These are phyloP conservation scores for Teleogryllus oceanicus DNA, from an alignment of 2,888 invertebrate species.

Conservation along the genomic window DNA sequence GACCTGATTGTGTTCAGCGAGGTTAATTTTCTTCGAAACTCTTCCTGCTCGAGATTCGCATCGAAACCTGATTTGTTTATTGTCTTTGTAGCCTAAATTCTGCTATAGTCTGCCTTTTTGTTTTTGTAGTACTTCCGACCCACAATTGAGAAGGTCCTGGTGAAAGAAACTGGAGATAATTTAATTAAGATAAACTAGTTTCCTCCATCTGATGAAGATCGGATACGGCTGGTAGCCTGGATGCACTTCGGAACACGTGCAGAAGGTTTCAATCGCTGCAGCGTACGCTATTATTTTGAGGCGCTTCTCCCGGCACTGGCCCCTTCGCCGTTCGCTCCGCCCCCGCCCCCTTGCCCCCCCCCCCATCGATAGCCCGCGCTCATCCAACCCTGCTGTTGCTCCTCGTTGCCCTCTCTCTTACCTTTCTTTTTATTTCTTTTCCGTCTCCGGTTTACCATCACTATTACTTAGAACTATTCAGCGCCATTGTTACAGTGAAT, in stretches of 20 bases:
- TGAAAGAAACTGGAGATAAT: constrained; percentile 7
- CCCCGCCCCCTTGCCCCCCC: too few species aligned
- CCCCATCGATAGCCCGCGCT: too few species aligned
- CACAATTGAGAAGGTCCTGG: neutral
- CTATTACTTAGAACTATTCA: too few species aligned
- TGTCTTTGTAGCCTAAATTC: neutral
- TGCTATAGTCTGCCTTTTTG: neutral
- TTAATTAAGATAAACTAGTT: neutral
- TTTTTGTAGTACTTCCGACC: neutral
- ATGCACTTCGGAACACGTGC: neutral
- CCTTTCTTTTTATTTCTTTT: too few species aligned
- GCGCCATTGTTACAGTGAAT: too few species aligned
- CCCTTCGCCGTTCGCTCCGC: too few species aligned
- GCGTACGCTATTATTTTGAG: too few species aligned
- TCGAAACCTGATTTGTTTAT: constrained; percentile 9
- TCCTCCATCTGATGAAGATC: neutral
- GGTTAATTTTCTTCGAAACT: neutral
- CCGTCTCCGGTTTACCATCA: too few species aligned
- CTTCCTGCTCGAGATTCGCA: neutral
- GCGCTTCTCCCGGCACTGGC: too few species aligned
- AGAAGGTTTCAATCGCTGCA: too few species aligned
- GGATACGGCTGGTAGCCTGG: neutral
- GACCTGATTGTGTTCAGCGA: neutral
- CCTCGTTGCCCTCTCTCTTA: too few species aligned
- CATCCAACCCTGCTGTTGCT: too few species aligned